These are phyloP conservation scores for Dryococelus australis DNA, from an alignment of 2,888 invertebrate species.

Conservation along the genomic window DNA sequence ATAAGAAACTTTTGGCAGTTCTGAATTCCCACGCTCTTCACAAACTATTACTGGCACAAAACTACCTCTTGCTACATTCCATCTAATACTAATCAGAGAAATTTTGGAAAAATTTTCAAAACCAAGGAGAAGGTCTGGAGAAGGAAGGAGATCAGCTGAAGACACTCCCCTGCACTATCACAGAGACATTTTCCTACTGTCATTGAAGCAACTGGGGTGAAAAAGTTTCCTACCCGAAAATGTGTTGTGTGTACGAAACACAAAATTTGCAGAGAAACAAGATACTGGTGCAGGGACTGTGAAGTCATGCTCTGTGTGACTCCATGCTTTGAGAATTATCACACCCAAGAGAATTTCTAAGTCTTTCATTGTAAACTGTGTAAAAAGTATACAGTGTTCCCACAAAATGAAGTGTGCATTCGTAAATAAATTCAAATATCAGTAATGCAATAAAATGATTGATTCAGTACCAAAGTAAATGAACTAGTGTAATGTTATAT, in stretches of 20 bases:
- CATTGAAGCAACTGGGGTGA: background rate
- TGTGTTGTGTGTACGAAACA: no score
- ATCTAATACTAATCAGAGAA: conserved; percentile 3
- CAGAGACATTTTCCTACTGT: background rate
- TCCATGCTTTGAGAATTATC: no score
- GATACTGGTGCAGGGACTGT: no score
- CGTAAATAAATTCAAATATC: background rate
- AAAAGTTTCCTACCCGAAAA: no score
- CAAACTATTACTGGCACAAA: background rate
- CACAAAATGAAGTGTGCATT: background rate
- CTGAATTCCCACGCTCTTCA: background rate
- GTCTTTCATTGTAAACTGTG: no score
- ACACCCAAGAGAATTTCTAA: no score
- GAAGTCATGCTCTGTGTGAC: no score
- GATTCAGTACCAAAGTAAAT: background rate
- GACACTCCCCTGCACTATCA: background rate
- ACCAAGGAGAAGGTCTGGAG: background rate
- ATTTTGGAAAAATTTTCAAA: background rate
- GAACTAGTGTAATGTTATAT: background rate
- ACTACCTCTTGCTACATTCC: conserved; percentile 8
- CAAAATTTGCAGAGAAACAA: no score
- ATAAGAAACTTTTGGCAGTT: conserved; percentile 7
- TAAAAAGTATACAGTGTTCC: no score
- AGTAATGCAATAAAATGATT: background rate
- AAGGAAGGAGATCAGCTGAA: background rate